Percentiles rank a stretch among this genome's conserved stretches.
phyloP scores from a whole-genome alignment of 2,113 vertebrate genomes.

The Hydrochoerus hydrochaeris region DNA sequence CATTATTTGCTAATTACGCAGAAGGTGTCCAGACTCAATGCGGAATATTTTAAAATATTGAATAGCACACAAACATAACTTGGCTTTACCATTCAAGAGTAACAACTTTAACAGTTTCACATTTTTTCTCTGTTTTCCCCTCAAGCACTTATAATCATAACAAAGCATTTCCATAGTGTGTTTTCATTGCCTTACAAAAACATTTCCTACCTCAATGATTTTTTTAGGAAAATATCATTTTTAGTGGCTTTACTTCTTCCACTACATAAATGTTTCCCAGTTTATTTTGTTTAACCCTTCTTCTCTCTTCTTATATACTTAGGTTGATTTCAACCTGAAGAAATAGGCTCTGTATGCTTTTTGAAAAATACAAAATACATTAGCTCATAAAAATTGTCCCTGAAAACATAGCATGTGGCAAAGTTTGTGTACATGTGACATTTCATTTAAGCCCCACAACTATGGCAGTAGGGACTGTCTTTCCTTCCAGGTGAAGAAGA shows the following conservation, averaged over 20 bases:
- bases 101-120: background rate
- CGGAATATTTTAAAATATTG: background rate
- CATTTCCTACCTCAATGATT: background rate
- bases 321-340: background rate
- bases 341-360: background rate
- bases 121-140: background rate
- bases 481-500: background rate
- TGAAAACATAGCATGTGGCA: fast-evolving
- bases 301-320: background rate
- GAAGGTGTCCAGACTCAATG: background rate
- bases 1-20: background rate
- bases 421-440: fast-evolving
- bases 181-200: background rate
- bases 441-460: background rate
- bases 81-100: background rate
- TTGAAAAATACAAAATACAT: background rate
- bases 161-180: background rate
- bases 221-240: background rate
- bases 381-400: background rate
- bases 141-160: background rate
- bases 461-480: fast-evolving
- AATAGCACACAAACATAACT: background rate
- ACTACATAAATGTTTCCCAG: background rate
- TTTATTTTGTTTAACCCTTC: background rate
- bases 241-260: background rate